Evolutionary conservation across 1,140 invertebrate genomes (phyloP).

Genomic region (Zaprionus vittiger): DNA sequence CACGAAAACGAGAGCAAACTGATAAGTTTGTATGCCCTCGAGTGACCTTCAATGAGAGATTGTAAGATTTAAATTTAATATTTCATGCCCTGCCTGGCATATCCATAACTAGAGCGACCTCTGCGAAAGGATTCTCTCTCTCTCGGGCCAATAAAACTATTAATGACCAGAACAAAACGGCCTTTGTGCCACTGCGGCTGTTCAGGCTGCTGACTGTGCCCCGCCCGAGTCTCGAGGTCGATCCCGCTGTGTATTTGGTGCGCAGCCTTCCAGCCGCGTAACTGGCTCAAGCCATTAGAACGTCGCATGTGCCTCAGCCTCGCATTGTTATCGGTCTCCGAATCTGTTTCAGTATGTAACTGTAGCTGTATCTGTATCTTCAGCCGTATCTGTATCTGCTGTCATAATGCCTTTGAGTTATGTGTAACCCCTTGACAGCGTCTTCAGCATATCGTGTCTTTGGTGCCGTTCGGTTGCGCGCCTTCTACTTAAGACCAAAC

Average conservation of each 20-base stretch:
- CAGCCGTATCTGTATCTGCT: conserved; percentile 4
- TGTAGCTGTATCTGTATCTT: conserved; percentile 6
- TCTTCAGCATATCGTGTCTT: conserved; percentile 14
- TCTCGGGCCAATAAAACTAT: conserved; percentile 73
- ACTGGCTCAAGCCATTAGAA: conserved; percentile 50
- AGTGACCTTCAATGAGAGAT: conserved; percentile 62
- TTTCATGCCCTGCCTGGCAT: conserved; percentile 59
- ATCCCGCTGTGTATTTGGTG: conserved; percentile 75
- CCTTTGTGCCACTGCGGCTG: conserved; percentile 61
- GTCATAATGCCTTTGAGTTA: conserved; percentile 45
- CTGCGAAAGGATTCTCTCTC: conserved; percentile 52
- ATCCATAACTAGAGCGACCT: conserved; percentile 71
- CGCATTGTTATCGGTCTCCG: conserved; percentile 8
- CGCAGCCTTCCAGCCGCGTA: conserved; percentile 49
- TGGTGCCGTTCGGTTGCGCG: conserved; percentile 18
- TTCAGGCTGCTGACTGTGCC: background rate
- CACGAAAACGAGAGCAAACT: conserved; percentile 69
- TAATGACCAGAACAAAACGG: conserved; percentile 80
- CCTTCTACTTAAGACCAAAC: conserved; percentile 46
- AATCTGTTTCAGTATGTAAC: background rate
- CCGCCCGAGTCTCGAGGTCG: conserved; percentile 59
- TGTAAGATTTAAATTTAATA: conserved; percentile 69
- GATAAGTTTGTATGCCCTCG: conserved; percentile 63
- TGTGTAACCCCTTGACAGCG: conserved; percentile 19
- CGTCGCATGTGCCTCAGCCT: conserved; percentile 16